Conservation (phyloP, 2,888 invertebrate genomes). For the Perdita meconis region DNA sequence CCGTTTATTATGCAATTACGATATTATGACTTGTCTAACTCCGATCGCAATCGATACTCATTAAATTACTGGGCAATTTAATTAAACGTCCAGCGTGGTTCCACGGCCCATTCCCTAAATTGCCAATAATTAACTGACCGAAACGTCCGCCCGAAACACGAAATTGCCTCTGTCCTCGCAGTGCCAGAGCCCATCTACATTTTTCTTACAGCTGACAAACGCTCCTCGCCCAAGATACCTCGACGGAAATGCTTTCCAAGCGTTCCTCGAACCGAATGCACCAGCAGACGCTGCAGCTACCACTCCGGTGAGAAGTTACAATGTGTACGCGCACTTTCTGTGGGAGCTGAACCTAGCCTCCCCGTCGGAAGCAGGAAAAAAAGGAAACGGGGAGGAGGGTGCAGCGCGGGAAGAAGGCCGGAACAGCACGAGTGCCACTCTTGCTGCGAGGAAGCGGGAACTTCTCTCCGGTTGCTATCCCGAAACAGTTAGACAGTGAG, state of each 20-base stretch:
- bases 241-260: constrained; percentile 12
- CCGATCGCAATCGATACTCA: neutral
- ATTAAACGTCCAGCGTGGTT: neutral
- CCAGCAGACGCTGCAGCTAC: constrained; percentile 24
- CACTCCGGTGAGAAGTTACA: constrained; percentile 24
- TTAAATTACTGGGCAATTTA: neutral
- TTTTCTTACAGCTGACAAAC: neutral
- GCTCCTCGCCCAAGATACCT: neutral
- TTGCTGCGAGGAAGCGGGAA: constrained; percentile 42
- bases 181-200: neutral
- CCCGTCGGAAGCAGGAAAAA: constrained; percentile 4
- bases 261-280: neutral
- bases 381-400: neutral
- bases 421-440: constrained; percentile 47
- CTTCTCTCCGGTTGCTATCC: constrained; percentile 47
- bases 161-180: too few species aligned
- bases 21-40: neutral
- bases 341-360: constrained; percentile 6
- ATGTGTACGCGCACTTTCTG: constrained; percentile 35
- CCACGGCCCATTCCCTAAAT: neutral
- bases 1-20: neutral
- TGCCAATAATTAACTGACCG: neutral
- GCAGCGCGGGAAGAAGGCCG: constrained; percentile 14
- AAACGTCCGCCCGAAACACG: neutral
- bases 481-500: constrained; percentile 22